A percentile compares a stretch with the other conserved stretches of the same genome.
Evolutionary conservation across 2,888 invertebrate species (phyloP).

Genomic region (Ditula angustiorana): DNA sequence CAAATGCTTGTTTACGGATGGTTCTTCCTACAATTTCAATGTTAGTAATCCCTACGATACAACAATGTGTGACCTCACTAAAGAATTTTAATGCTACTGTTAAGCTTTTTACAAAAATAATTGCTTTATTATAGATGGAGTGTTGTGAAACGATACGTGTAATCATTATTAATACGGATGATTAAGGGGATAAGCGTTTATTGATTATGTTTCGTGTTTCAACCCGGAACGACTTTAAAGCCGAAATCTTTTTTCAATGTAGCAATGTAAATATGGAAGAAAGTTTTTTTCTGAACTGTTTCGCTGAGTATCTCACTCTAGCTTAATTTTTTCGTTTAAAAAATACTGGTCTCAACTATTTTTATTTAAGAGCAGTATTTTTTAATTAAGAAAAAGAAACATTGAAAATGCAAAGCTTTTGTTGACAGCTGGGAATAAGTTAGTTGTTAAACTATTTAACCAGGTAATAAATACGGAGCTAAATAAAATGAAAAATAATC

Average conservation of each 20-base stretch:
- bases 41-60: slow-evolving; percentile 55
- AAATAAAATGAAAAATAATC: slow-evolving; percentile 13
- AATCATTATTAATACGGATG: slow-evolving; percentile 23
- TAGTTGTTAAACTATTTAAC: not conserved
- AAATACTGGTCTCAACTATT: too few species aligned
- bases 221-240: slow-evolving; percentile 17
- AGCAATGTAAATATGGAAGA: not conserved
- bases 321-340: too few species aligned
- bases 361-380: too few species aligned
- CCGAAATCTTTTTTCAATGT: not conserved
- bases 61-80: slow-evolving; percentile 68
- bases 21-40: slow-evolving; percentile 55
- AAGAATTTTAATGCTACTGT: slow-evolving; percentile 56
- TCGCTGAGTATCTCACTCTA: not conserved
- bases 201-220: not conserved
- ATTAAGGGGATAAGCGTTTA: slow-evolving; percentile 20
- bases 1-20: slow-evolving; percentile 50
- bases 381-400: not conserved
- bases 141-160: slow-evolving; percentile 39
- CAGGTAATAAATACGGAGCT: not conserved
- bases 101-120: slow-evolving; percentile 59
- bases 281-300: not conserved
- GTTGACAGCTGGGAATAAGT: not conserved
- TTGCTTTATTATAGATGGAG: slow-evolving; percentile 57
- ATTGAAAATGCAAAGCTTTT: not conserved